phyloP scores from a whole-genome alignment of 2,113 vertebrate species.

The Halichoerus grypus region DNA sequence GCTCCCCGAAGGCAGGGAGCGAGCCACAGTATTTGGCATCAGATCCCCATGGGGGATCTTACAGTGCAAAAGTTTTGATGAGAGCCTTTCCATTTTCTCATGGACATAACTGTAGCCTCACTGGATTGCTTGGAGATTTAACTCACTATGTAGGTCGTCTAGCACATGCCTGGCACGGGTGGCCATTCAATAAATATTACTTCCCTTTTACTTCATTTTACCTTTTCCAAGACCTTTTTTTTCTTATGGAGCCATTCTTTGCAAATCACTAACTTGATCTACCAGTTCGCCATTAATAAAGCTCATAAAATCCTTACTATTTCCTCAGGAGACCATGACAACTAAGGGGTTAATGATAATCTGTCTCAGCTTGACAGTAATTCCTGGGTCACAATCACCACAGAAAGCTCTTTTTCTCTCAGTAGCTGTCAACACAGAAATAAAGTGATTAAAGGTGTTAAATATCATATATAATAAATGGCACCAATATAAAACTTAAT shows the following conservation, averaged over 20 bases:
- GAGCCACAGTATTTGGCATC: neutral
- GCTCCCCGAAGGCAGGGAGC: too few species aligned
- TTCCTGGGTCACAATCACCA: constrained; percentile 34
- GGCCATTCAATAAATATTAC: neutral
- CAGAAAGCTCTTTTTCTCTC: constrained; percentile 47
- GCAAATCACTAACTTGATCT: constrained; percentile 19
- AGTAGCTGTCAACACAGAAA: constrained; percentile 66
- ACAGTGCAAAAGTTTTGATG: neutral
- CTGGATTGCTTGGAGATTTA: neutral
- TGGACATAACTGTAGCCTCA: neutral
- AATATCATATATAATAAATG: constrained; percentile 68
- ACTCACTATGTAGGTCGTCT: neutral
- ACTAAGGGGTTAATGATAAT: constrained; percentile 30
- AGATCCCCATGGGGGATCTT: neutral
- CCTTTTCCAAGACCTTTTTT: constrained; percentile 14
- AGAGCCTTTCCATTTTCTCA: neutral
- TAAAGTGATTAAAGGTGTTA: constrained; percentile 63
- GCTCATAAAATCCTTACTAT: neutral
- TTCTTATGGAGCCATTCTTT: neutral
- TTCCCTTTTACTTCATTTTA: neutral
- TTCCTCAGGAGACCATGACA: neutral
- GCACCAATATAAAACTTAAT: constrained; percentile 70
- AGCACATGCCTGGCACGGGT: neutral
- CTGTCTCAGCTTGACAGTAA: constrained; percentile 20
- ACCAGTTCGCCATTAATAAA: constrained; percentile 22